Evolutionary conservation across 37 sponge, comb jelly and placozoan species (phyloP).

Genomic region (Geodia barretti): DNA sequence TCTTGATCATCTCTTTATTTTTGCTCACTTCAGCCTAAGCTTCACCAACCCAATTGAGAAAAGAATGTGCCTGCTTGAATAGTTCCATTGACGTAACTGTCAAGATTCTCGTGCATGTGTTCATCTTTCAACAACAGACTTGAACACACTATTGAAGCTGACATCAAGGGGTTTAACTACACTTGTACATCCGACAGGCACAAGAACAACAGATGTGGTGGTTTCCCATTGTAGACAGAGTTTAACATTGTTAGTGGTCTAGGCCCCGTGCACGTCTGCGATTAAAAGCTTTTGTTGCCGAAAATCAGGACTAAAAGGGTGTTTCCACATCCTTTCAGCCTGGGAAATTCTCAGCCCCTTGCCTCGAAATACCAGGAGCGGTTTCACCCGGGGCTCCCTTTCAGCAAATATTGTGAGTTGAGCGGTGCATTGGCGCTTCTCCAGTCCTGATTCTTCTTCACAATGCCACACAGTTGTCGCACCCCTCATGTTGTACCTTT

Average conservation of each 20-base stretch:
- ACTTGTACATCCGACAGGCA: slow-evolving; percentile 61
- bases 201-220: slow-evolving; percentile 8
- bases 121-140: slow-evolving; percentile 22
- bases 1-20: slow-evolving; percentile 41
- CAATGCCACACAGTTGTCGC: slow-evolving; percentile 42
- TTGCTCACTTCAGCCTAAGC: slow-evolving; percentile 56
- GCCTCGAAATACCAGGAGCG: slow-evolving; percentile 40
- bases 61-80: slow-evolving; percentile 37
- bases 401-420: slow-evolving; percentile 63
- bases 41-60: slow-evolving; percentile 62
- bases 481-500: slow-evolving; percentile 31
- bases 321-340: slow-evolving; percentile 12
- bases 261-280: slow-evolving; percentile 42
- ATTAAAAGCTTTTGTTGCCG: slow-evolving; percentile 20
- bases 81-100: slow-evolving; percentile 34
- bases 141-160: slow-evolving; percentile 41
- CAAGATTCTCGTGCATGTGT: slow-evolving; percentile 48
- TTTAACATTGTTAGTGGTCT: slow-evolving; percentile 23
- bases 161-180: slow-evolving; percentile 62
- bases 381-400: slow-evolving; percentile 44
- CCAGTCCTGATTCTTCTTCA: slow-evolving; percentile 47
- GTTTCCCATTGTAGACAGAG: slow-evolving; percentile 14
- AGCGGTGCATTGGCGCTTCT: slow-evolving; percentile 53
- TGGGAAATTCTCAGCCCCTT: slow-evolving; percentile 33
- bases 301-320: slow-evolving; percentile 6